A percentile compares a stretch with the other conserved stretches of the same genome.
Conservation (phyloP, 2,888 invertebrate species). For the Heterodera filipjevi region DNA sequence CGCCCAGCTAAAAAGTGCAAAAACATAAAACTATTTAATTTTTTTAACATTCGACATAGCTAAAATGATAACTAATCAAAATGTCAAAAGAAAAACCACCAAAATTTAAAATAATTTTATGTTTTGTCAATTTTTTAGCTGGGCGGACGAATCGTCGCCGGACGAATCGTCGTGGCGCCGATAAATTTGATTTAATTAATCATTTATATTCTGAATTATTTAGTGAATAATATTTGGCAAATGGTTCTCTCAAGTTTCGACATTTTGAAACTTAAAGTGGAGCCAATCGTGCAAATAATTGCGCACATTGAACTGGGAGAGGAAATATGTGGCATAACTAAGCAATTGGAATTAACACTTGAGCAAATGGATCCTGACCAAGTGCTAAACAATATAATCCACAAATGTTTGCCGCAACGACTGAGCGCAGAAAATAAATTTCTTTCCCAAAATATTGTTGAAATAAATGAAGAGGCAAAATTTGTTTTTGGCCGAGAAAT, state of each 20-base stretch:
- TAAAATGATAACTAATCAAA: too few relatives aligned
- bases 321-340: not conserved
- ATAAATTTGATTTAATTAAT: not conserved
- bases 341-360: not conserved
- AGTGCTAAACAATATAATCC: not conserved
- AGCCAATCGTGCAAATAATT: not conserved
- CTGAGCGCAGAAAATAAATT: not conserved
- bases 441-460: not conserved
- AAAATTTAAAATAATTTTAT: too few relatives aligned
- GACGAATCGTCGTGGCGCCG: not conserved
- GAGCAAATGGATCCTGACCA: not conserved
- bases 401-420: too few relatives aligned
- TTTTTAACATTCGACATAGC: too few relatives aligned
- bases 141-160: too few relatives aligned
- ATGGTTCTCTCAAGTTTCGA: not conserved
- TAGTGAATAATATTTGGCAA: not conserved
- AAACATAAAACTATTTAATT: too few relatives aligned
- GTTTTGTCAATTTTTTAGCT: too few relatives aligned
- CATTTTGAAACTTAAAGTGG: not conserved
- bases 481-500: not conserved
- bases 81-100: too few relatives aligned
- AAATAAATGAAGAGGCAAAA: not conserved
- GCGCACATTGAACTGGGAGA: not conserved
- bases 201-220: not conserved
- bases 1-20: too few relatives aligned